Base-by-base conservation (phyloP, 2,113 vertebrate genomes). In the Phyllopteryx taeniolatus region DNA sequence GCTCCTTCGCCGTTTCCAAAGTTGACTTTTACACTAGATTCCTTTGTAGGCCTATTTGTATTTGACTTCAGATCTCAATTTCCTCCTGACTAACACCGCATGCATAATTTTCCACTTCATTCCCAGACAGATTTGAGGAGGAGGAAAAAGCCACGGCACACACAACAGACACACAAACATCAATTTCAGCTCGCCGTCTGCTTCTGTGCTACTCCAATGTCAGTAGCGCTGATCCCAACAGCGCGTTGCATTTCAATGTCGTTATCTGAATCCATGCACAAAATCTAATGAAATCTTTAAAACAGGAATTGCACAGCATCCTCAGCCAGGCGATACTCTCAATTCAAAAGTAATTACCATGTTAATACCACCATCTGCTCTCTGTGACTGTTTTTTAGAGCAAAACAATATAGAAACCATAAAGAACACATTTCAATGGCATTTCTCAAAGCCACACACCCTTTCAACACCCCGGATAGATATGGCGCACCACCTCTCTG, bases 191-290 rank as follows among this genome's bases (percentile, higher is more conserved):
- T 76, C 68, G 81, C 79, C 74, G 42, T 79, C 79, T 79, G 83
- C 80, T 78, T 85, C 78, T 57, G 78, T 74, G 76, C 66, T 80
- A 83, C 83, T 85, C 85, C 75, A 83, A 79, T 86, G 85, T 90
- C 87, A 90, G 88, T 87, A 90, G 83, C 78, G 74, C 83, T 83
- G 87, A 88, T 91, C 87, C 86, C 85, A 79, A 68, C 79, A 80
- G 82, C 66, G 85, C 85, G 88, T 46, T 85, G 83, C 79, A 86
- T 91, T 89, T 88, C 90, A 90, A 89, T 89, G 85, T 91, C 85
- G 88, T 89, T 87, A 89, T 86, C 72, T 71, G 83, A 85, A 80
- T 78, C 79, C 74, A 85, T 85, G 84, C 85, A 80, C 39, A 13
- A 72, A 85, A 87, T 81, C 83, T 83, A 86, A 89, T 88, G 82